Evolutionary conservation across 92 coral and sea anemone species (phyloP).

Genomic region (Scolanthus callimorphus): DNA sequence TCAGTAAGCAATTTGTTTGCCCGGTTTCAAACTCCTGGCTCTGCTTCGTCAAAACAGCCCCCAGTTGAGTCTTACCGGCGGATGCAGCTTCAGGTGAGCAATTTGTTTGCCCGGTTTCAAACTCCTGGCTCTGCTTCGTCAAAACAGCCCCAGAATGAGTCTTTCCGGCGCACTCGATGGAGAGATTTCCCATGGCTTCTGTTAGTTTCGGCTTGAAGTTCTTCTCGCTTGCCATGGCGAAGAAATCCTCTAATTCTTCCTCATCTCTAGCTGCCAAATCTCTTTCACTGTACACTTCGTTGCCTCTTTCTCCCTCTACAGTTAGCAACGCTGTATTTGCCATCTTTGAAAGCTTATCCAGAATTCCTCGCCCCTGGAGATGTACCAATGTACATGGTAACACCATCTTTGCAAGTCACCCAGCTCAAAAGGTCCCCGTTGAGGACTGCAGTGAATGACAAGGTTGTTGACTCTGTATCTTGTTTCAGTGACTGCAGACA

Average conservation of each 20-base stretch:
- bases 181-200: background rate
- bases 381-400: background rate
- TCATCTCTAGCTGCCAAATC: background rate
- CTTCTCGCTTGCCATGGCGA: background rate
- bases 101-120: background rate
- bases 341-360: background rate
- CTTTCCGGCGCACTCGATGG: background rate
- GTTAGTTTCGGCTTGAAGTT: background rate
- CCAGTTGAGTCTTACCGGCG: no score
- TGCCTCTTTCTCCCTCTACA: background rate
- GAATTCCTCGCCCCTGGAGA: background rate
- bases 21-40: background rate
- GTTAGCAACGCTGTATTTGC: background rate
- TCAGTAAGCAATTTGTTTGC: no score
- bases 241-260: background rate
- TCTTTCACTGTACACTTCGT: background rate
- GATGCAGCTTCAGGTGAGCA: background rate
- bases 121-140: background rate
- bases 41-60: background rate
- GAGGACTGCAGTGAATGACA: conserved; percentile 11
- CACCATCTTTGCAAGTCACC: conserved; percentile 1
- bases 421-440: conserved; percentile 5
- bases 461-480: conserved; percentile 4
- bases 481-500: background rate
- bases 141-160: background rate